Evolutionary conservation across 2,797 vertebrate genomes (phyloP), one percentile per base, ranked within the genome.

Genomic region (Columba guinea): DNA sequence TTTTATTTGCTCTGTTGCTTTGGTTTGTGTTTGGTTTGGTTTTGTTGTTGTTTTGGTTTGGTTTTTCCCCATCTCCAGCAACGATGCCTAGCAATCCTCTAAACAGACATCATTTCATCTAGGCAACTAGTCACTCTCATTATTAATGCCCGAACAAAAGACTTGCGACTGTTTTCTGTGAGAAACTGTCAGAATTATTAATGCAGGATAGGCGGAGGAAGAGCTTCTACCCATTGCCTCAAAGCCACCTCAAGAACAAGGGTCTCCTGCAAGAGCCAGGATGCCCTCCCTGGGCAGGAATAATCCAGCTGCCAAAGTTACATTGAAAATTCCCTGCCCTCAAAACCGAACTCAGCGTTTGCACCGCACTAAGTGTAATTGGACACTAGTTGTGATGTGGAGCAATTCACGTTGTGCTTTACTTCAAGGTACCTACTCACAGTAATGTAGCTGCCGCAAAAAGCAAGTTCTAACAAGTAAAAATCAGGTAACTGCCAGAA

Each of bases 201-300:
- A 4, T 7, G 22, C 41, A 78, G 52, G 37, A 32, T 7, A 56
- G 30, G 39, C 56, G 84, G 70, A 20, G 26, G 41, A 85, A 52
- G 20, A 77, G 7, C 15, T 11, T 46, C 27, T 12, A 34, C 13
- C 9, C 1, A 0, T 2, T 10, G 30, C 7, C 13, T 82, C 30
- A 28, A 35, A 39, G 24, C 16, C 55, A 46, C n/a, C 75, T 62
- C 11, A 55, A 17, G n/a, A 34, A 8, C 0, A 12, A 5, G 5
- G 15, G 8, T 1, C 59, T 46, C 49, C 37, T 55, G 65, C 63
- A 56, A 39, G 49, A 64, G n/a, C 5, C 44, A 58, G 19, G 49
- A 41, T 70, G 32, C 7, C 32, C 30, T 51, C 44, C 10, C 32
- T 34, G 4, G 26, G 67, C 1, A 15, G 30, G 3, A 67, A 32